Evolutionary conservation across 2,113 vertebrate genomes (phyloP), one percentile per base, ranked within the genome.

Genomic region (Chionis minor): DNA sequence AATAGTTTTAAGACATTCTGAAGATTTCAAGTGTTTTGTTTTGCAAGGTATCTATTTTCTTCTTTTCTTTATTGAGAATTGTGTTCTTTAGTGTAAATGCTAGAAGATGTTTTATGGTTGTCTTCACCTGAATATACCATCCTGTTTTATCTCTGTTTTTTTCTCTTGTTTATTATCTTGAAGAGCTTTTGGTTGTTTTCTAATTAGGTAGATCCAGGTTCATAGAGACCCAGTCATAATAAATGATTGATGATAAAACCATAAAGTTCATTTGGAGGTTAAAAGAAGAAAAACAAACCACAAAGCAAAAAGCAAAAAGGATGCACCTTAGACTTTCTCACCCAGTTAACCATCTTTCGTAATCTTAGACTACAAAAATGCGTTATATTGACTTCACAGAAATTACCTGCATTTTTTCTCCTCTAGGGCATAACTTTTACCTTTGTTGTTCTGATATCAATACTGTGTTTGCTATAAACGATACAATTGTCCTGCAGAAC

Each of bases 131-230:
- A 94, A 88, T 67, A 55, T 71, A 58, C 79, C 83, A 69, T 90
- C 82, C 86, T 82, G 40, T 90, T 96, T 97, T 83, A 87, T 90
- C 81, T 95, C 45, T 90, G 40, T 93, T 93, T 78, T 78, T 90
- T 79, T 94, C 40, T 96, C 44, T 63, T 54, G 33, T 95, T 96
- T 96, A 89, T 82, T 96, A 71, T 55, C 49, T 95, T 90, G 72
- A 96, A 95, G 55, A 89, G 49, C 58, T 38, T 42, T 75, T 89
- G 70, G 51, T 92, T 93, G 86, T 85, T 92, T 86, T 95, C 81
- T 96, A 96, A 93, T 96, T 96, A 94, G 70, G 86, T 69, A 71
- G 69, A 95, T 86, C 16, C 27, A 54, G n/a, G 16, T 91, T 93
- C 79, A 67, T 30, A 66, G 62, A 86, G 52, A 73, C n/a, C 18